These are phyloP conservation scores for Diplosoma virens DNA, from an alignment of 23 tunicate species.

Conservation along the genomic window DNA sequence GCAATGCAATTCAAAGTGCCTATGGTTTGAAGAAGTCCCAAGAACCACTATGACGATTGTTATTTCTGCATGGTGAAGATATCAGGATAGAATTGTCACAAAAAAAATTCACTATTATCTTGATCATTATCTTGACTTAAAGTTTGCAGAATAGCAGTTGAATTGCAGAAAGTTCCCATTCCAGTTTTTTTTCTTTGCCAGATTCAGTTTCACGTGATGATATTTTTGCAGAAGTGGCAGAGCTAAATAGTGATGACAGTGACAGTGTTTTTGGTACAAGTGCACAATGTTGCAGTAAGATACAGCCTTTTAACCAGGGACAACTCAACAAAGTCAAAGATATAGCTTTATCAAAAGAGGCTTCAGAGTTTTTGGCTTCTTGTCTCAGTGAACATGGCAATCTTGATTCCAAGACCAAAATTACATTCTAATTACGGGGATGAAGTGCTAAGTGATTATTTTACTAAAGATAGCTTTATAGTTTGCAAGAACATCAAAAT, in stretches of 20 bases:
- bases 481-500: background rate
- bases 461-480: background rate
- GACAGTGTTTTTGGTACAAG: background rate
- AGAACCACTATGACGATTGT: slow-evolving; percentile 14
- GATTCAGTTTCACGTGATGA: background rate
- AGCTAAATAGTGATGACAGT: background rate
- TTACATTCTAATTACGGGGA: background rate
- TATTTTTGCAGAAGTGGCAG: background rate
- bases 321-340: background rate
- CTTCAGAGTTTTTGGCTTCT: background rate
- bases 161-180: background rate
- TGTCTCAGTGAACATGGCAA: background rate
- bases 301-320: background rate
- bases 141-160: background rate
- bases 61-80: slow-evolving; percentile 11
- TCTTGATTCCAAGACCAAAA: background rate
- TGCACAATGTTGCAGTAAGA: background rate
- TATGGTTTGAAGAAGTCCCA: slow-evolving; percentile 9
- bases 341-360: background rate
- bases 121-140: background rate
- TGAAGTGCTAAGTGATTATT: background rate
- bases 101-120: background rate
- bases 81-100: slow-evolving; percentile 3
- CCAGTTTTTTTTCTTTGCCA: background rate
- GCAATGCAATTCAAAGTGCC: background rate